phyloP scores from a whole-genome alignment of 2,888 invertebrate species.

The Nomada hirtipes region DNA sequence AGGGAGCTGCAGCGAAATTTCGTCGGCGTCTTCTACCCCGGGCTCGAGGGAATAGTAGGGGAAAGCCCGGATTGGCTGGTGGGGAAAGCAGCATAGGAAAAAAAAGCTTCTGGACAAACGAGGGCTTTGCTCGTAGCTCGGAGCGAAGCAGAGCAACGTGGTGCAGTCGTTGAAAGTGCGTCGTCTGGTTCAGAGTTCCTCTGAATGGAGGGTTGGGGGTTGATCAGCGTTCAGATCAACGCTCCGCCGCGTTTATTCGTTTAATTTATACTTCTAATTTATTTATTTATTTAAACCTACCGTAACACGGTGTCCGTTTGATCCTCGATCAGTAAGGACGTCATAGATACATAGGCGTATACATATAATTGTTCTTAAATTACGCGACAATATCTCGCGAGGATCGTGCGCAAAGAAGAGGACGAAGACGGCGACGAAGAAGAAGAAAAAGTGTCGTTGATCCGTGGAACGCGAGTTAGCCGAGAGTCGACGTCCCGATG shows the following conservation, averaged over 20 bases:
- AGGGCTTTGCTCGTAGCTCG: constrained; percentile 51
- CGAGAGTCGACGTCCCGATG: constrained; percentile 66
- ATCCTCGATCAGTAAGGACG: too few species aligned
- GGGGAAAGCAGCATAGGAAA: constrained; percentile 54
- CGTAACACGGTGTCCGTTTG: too few species aligned
- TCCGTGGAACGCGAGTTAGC: constrained; percentile 56
- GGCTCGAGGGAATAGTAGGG: constrained; percentile 40
- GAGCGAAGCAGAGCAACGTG: constrained; percentile 48
- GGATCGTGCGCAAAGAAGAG: constrained; percentile 12
- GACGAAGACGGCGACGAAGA: constrained; percentile 24
- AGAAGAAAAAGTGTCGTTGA: constrained; percentile 60
- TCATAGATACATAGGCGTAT: background rate
- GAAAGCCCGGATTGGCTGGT: constrained; percentile 27
- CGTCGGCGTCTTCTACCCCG: constrained; percentile 24
- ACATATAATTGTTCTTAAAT: background rate
- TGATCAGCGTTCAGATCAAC: constrained; percentile 3
- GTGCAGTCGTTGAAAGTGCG: constrained; percentile 76
- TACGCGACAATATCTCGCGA: constrained; percentile 10
- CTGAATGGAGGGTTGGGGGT: constrained; percentile 35
- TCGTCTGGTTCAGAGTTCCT: constrained; percentile 68
- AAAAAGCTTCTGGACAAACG: constrained; percentile 60
- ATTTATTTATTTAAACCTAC: constrained; percentile 56
- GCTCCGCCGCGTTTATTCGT: constrained; percentile 6
- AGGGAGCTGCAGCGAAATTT: background rate
- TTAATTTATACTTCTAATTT: constrained; percentile 43